Percentiles rank a stretch among this genome's conserved stretches.
phyloP scores from a whole-genome alignment of 1,140 invertebrate species.

The Hyles euphorbiae region DNA sequence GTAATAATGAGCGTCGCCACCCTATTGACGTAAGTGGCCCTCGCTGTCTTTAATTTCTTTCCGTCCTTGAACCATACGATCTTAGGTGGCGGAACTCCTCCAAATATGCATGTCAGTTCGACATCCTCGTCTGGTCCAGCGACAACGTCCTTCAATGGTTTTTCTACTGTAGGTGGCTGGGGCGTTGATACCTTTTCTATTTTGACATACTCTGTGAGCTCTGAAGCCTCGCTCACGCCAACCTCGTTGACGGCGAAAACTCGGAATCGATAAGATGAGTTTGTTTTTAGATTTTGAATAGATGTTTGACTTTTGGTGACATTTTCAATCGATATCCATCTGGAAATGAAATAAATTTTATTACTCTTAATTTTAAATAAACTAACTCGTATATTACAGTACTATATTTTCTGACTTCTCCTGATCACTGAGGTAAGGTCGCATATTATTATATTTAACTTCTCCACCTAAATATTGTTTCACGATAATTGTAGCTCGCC shows the following conservation, averaged over 20 bases:
- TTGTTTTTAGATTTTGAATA: slow-evolving; percentile 80
- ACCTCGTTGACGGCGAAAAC: slow-evolving; percentile 86
- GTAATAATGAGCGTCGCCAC: slow-evolving; percentile 83
- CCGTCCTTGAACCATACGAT: slow-evolving; percentile 86
- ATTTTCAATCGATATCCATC: slow-evolving; percentile 82
- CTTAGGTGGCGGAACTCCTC: slow-evolving; percentile 89
- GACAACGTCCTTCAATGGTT: slow-evolving; percentile 78
- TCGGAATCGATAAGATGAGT: slow-evolving; percentile 85
- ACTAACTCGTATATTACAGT: too few relatives aligned
- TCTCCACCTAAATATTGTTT: too few relatives aligned
- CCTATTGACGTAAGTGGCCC: slow-evolving; percentile 82
- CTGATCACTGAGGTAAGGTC: too few relatives aligned
- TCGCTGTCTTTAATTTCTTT: slow-evolving; percentile 74
- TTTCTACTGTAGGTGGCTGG: slow-evolving; percentile 79
- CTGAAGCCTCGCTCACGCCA: slow-evolving; percentile 79
- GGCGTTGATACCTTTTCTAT: slow-evolving; percentile 71
- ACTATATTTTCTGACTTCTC: too few relatives aligned
- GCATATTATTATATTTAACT: too few relatives aligned
- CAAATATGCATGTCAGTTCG: slow-evolving; percentile 85
- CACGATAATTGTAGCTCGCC: too few relatives aligned
- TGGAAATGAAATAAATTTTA: slow-evolving; percentile 41
- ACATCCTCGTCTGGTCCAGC: slow-evolving; percentile 77
- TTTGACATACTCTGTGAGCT: slow-evolving; percentile 76
- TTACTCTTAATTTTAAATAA: too few relatives aligned
- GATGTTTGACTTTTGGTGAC: slow-evolving; percentile 80